Evolutionary conservation across 2,113 vertebrate species (phyloP), one percentile per base, ranked within the genome.

Genomic region (Formicarius rufipectus): DNA sequence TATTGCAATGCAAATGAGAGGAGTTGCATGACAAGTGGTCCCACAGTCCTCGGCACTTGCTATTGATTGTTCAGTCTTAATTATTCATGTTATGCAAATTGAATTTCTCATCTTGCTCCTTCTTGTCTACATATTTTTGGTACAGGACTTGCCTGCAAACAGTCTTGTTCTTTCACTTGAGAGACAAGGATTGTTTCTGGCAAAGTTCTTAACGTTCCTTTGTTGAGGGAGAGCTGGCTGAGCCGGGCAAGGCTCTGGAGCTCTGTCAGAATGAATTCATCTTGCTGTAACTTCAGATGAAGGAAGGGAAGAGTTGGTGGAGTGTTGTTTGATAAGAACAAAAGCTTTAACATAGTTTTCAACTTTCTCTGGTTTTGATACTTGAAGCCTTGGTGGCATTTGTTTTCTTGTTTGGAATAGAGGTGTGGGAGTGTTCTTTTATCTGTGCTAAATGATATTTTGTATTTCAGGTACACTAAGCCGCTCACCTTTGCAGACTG

Each of bases 401-500:
- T 72, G 40, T 64, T 82, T 92, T 77, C 47, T 87, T 71, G 30
- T 72, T 87, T 75, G 84, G 31, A 80, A 14, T 20, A 74, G 63
- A 44, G 12, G 4, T 31, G 19, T 19, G 10, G 24, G 37, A 77
- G 17, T 53, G 40, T 83, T 92, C 37, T 77, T 89, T 49, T 74
- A 67, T 79, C 89, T 5, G 35, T 77, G 44, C 25, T 91, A 39
- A 95, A 28, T 90, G 45, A 89, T 63, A 50, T 75, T 97, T 96
- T 97, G 69, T 58, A 53, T 96, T 96, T 35, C 98, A 99, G 99
- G 98, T 99, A 99, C 64, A 99, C 99, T 47, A 99, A 99, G 94
- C 99, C 99, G 63, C 98, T 99, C 96, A 99, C 99, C 85, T 99
- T 99, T 76, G 99, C 99, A 9, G 99, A 99, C 98, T 99, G 99